phyloP scores from a whole-genome alignment of 2,113 vertebrate genomes.

The Chascanopsetta lugubris region DNA sequence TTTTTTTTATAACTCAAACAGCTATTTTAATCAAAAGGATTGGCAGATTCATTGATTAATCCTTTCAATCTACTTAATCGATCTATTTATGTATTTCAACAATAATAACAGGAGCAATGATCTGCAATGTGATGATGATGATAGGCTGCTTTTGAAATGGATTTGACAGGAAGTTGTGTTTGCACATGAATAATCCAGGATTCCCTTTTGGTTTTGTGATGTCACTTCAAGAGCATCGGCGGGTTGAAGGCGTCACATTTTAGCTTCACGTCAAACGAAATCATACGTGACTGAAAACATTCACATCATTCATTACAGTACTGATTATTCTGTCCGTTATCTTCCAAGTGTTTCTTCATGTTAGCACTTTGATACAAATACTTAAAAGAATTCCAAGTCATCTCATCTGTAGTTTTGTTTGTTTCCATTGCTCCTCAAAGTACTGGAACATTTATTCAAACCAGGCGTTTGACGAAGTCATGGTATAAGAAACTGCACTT shows the following conservation, averaged over 20 bases:
- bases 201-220: neutral
- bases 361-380: neutral
- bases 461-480: no score
- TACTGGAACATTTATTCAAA: no score
- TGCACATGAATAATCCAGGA: neutral
- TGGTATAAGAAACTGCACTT: no score
- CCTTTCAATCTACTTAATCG: no score
- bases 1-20: no score
- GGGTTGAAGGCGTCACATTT: neutral
- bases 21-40: no score
- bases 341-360: neutral
- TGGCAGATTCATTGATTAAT: no score
- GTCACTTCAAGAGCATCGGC: neutral
- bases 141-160: neutral
- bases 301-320: neutral
- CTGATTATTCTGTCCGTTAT: neutral
- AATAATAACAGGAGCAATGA: neutral
- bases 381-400: conserved; percentile 1
- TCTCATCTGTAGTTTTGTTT: no score
- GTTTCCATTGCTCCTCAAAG: no score
- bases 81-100: no score
- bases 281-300: no score
- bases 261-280: neutral
- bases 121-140: neutral
- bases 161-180: neutral